Base-by-base conservation (phyloP, 2,797 vertebrate genomes). In the Notolepis coatsorum region DNA sequence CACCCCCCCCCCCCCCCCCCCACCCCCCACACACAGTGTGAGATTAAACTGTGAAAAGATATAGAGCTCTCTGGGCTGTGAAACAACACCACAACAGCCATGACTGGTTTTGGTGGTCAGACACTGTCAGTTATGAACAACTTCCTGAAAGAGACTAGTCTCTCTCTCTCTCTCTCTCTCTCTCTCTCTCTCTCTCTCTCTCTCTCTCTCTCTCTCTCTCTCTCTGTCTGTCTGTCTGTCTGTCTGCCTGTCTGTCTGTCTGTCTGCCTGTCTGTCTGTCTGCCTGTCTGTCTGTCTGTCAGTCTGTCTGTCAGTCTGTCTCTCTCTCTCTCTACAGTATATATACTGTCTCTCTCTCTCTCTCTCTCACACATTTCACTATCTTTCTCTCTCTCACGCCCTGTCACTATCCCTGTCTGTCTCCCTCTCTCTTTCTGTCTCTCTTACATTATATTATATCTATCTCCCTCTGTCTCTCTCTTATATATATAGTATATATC, bases 111-210 rank as follows among this genome's bases (percentile, higher is more conserved):
- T 38, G 59, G 51, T 37, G 62, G 65, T 69, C 71, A 79, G 64
- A 71, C 68, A 53, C 13, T 0, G 33, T 37, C 27, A 35, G 30
- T 65, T 84, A 59, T 65, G 65, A 70, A 75, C 53, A 77, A 86
- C 84, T 87, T 87, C 84, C 85, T 82, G 71, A 65, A 42, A 12
- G 13, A 51, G n/a, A 18, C 23, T 33, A 13, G 15, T 20, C 8
- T 20, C 8, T 42, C 4, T 28, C 9, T 48, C 6, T 37, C 12
- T 33, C n/a, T 20, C 2, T 31, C 21, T 20, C 5, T 33, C 10
- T 12, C 3, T 50, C 20, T 31, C 5, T 33, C 6, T 10, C 6
- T 50, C 10, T 33, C 15, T 23, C 17, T 35, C 27, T 41, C 23
- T 33, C 37, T 66, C 38, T 43, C 18, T 51, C 61, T 53, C 3